phyloP scores from a whole-genome alignment of 2,797 vertebrate species.

The Lepidocolaptes lacrymiger region DNA sequence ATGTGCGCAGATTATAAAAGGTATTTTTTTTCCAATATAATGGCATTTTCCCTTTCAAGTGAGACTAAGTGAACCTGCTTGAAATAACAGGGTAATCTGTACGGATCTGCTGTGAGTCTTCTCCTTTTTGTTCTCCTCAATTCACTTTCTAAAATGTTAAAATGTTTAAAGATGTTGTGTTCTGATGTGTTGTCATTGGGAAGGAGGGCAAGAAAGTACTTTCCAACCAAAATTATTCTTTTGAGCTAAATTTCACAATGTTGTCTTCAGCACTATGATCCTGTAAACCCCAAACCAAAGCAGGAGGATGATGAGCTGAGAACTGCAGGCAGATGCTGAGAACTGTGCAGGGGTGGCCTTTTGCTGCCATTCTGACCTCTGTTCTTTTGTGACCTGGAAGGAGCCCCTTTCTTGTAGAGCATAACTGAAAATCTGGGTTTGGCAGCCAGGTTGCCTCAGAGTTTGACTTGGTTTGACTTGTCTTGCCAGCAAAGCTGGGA shows the following conservation, averaged over 20 bases:
- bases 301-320: not conserved
- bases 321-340: not conserved
- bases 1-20: not conserved
- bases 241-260: not conserved
- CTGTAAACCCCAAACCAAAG: not conserved
- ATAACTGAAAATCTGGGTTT: not conserved
- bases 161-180: not conserved
- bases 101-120: not conserved
- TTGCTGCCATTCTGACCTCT: not conserved
- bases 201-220: not conserved
- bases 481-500: not conserved
- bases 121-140: not conserved
- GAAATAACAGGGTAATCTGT: not conserved
- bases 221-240: not conserved
- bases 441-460: not conserved
- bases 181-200: accelerated
- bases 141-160: not conserved
- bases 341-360: accelerated
- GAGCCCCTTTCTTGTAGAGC: not conserved
- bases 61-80: not conserved
- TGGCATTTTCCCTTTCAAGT: not conserved
- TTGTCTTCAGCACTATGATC: accelerated
- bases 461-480: not conserved
- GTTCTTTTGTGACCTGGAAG: not conserved
- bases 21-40: not conserved